Percentiles rank a stretch among this genome's conserved stretches.
Evolutionary conservation across 2,113 vertebrate species (phyloP).

Genomic region (Poecilia latipinna): DNA sequence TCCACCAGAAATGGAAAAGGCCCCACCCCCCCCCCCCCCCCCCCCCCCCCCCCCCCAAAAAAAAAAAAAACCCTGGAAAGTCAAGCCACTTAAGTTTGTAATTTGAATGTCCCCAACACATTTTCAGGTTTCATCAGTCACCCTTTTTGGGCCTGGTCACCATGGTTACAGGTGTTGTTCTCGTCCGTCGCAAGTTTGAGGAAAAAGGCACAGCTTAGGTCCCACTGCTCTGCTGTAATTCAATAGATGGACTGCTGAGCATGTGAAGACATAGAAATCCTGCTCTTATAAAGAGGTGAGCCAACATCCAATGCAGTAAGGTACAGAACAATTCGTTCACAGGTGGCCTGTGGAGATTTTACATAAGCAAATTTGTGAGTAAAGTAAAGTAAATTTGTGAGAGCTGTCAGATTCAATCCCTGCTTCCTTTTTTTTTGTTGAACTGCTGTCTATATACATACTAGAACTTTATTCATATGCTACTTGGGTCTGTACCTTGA

Average conservation of each 20-base stretch:
- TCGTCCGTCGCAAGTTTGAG: constrained; percentile 6
- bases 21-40: too few relatives aligned
- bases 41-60: too few relatives aligned
- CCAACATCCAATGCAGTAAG: not conserved
- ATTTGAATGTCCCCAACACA: not conserved
- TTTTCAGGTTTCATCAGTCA: not conserved
- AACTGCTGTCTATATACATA: not conserved
- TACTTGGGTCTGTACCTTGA: too few relatives aligned
- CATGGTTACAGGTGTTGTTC: constrained; percentile 5
- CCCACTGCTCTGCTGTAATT: constrained; percentile 1
- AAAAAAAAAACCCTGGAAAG: not conserved
- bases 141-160: not conserved
- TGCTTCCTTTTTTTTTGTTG: not conserved
- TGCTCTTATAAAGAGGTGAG: not conserved
- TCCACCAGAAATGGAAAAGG: too few relatives aligned
- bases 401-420: not conserved
- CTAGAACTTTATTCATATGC: too few relatives aligned
- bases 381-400: too few relatives aligned
- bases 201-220: constrained; percentile 4
- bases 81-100: not conserved
- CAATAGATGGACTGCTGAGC: constrained; percentile 2
- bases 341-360: not conserved
- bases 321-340: not conserved
- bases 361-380: not conserved
- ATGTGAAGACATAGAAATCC: not conserved